Evolutionary conservation across 2,888 invertebrate species (phyloP).

Genomic region (Frankliniella intonsa): DNA sequence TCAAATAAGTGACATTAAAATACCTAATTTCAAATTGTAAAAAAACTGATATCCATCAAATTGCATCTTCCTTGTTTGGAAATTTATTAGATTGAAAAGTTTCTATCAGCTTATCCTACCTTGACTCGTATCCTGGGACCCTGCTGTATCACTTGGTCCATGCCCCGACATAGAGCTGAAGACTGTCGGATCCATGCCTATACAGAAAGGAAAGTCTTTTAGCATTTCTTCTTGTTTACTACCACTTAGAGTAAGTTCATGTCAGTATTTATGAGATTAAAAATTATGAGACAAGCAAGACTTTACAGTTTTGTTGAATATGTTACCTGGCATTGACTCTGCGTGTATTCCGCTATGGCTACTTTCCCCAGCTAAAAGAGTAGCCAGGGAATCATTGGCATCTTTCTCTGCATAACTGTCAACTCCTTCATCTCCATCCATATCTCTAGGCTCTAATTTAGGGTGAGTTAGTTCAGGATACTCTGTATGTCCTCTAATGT

Average conservation of each 20-base stretch:
- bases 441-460: slow-evolving; percentile 33
- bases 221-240: neutral
- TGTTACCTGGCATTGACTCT: neutral
- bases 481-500: neutral
- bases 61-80: neutral
- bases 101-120: slow-evolving; percentile 34
- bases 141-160: slow-evolving; percentile 35
- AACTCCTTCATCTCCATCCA: slow-evolving; percentile 25
- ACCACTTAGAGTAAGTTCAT: neutral
- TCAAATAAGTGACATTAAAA: too few relatives aligned
- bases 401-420: slow-evolving; percentile 17
- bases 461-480: slow-evolving; percentile 32
- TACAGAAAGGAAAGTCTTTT: neutral
- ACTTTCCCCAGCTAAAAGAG: slow-evolving; percentile 27
- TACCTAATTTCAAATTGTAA: neutral
- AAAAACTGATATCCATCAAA: neutral
- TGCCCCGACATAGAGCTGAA: slow-evolving; percentile 34
- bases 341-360: neutral
- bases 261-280: neutral
- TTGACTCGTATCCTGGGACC: slow-evolving; percentile 37
- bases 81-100: neutral
- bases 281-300: neutral
- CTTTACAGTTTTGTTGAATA: neutral
- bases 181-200: slow-evolving; percentile 29
- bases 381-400: slow-evolving; percentile 30